Evolutionary conservation across 2,113 vertebrate species (phyloP).

Genomic region (Vidua chalybeata): DNA sequence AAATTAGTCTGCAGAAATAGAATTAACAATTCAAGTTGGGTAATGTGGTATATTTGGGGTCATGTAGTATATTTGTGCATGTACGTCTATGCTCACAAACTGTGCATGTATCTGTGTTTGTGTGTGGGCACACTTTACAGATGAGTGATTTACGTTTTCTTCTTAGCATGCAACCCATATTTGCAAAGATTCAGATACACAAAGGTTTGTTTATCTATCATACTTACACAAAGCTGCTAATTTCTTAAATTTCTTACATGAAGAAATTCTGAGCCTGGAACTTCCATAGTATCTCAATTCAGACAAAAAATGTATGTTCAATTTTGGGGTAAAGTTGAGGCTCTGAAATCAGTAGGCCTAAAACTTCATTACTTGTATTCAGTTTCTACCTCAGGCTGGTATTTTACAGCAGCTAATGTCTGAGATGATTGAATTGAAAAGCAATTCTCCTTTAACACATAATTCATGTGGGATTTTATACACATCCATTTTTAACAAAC

Average conservation of each 20-base stretch:
- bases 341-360: background rate
- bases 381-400: background rate
- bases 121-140: background rate
- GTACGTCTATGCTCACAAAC: background rate
- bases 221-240: background rate
- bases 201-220: background rate
- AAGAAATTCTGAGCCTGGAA: background rate
- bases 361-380: background rate
- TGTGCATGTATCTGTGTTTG: background rate
- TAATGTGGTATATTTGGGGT: background rate
- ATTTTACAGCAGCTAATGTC: background rate
- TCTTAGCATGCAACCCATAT: background rate
- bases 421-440: background rate
- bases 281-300: background rate
- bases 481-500: background rate
- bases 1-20: background rate
- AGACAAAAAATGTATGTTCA: background rate
- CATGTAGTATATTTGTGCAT: background rate
- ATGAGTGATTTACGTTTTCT: background rate
- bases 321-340: background rate
- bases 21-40: background rate
- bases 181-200: background rate
- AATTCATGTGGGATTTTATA: background rate
- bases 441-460: background rate
- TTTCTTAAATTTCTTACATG: background rate